Percentiles rank a stretch among this genome's conserved stretches.
phyloP scores from a whole-genome alignment of 2,888 invertebrate genomes.

The Lasioglossum malachurum region DNA sequence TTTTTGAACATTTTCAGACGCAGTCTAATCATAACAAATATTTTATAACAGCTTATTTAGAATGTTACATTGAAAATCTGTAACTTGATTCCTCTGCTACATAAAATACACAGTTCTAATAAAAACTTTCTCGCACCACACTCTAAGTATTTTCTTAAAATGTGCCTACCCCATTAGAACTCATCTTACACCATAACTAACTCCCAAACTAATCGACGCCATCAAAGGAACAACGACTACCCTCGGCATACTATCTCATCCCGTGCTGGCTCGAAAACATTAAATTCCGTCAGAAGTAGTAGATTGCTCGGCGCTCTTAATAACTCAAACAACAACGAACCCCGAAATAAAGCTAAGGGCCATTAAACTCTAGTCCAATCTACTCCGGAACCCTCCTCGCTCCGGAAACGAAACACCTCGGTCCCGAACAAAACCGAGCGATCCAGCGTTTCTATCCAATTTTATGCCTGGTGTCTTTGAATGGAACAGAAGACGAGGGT shows the following conservation, averaged over 20 bases:
- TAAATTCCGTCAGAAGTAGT: neutral
- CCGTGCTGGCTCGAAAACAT: neutral
- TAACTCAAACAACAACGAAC: conserved; percentile 1
- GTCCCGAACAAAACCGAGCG: neutral
- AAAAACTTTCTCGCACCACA: no score
- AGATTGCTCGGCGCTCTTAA: neutral
- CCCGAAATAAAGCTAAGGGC: neutral
- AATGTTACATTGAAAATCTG: no score
- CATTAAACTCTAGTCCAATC: neutral
- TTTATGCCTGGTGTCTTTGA: conserved; percentile 25
- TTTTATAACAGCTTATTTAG: no score
- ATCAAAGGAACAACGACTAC: neutral
- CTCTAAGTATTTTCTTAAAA: no score
- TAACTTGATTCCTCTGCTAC: no score
- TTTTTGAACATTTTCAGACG: no score
- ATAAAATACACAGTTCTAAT: no score
- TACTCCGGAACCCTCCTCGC: neutral
- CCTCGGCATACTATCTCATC: neutral
- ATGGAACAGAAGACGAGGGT: conserved; percentile 13
- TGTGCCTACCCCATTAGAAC: neutral
- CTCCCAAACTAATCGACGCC: neutral
- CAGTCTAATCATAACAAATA: no score
- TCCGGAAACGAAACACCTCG: conserved; percentile 4
- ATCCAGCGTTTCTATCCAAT: conserved; percentile 13
- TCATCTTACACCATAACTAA: neutral